Evolutionary conservation across 2,113 vertebrate genomes (phyloP).

Genomic region (Sitta europaea): DNA sequence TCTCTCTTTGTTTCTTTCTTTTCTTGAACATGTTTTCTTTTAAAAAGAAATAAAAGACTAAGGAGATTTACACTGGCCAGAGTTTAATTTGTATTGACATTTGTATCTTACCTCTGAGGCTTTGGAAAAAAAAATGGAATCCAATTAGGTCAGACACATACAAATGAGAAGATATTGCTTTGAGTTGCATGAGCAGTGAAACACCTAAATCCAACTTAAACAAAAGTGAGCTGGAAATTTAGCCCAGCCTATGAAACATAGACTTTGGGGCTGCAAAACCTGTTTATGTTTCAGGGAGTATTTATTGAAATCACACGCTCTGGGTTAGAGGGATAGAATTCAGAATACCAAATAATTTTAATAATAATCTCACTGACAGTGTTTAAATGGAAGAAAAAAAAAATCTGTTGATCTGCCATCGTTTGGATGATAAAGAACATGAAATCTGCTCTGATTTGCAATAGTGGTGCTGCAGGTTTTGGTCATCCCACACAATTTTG

Average conservation of each 20-base stretch:
- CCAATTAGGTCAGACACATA: constrained; percentile 63
- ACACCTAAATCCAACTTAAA: constrained; percentile 52
- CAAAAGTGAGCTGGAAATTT: neutral
- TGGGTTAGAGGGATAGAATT: neutral
- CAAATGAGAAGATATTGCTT: constrained; percentile 64
- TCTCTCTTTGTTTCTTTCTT: neutral
- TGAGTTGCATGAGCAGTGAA: constrained; percentile 2
- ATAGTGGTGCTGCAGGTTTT: neutral
- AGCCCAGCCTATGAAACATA: neutral
- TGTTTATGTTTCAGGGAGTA: neutral
- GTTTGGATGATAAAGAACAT: neutral
- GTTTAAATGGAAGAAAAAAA: neutral
- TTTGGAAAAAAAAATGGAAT: constrained; percentile 54
- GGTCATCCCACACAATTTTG: neutral
- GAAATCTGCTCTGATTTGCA: neutral
- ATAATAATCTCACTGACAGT: neutral
- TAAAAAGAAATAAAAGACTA: neutral
- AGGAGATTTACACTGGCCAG: constrained; percentile 13
- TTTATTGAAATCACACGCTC: neutral
- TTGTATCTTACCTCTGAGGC: constrained; percentile 61
- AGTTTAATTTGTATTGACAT: constrained; percentile 75
- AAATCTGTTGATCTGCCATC: neutral
- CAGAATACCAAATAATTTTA: neutral
- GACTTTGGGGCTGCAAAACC: neutral
- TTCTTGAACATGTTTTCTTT: neutral